phyloP scores from a whole-genome alignment of 2,797 vertebrate genomes.

The Pseudochirops corinnae region DNA sequence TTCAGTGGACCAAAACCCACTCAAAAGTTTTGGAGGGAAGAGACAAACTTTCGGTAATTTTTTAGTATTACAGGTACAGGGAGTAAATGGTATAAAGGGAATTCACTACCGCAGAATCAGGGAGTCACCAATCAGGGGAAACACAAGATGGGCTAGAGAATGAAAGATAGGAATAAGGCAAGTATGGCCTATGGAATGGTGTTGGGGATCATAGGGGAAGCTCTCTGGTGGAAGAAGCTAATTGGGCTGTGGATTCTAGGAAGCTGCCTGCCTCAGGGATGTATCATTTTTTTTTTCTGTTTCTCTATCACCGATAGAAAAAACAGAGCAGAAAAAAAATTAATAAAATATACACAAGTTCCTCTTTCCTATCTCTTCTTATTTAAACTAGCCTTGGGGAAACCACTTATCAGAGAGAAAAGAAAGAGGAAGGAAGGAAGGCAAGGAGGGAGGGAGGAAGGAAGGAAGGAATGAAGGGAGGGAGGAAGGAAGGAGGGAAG shows the following conservation, averaged over 20 bases:
- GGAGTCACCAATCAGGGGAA: not conserved
- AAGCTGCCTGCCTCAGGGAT: slow-evolving; percentile 25
- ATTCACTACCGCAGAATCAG: not conserved
- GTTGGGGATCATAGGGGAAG: not conserved
- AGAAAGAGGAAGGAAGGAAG: not conserved
- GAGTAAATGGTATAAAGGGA: not conserved
- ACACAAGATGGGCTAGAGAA: no score
- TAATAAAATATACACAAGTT: slow-evolving; percentile 5
- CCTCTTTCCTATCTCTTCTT: slow-evolving; percentile 25
- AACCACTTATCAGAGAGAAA: not conserved
- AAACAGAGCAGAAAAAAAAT: slow-evolving; percentile 49
- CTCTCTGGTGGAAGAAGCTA: not conserved
- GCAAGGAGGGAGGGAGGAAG: no score
- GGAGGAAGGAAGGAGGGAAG: no score
- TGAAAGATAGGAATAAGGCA: not conserved
- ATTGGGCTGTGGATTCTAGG: slow-evolving; percentile 43
- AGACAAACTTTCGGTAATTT: not conserved
- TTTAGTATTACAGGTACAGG: not conserved
- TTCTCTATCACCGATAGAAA: slow-evolving; percentile 17
- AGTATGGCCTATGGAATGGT: not conserved
- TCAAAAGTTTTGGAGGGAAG: not conserved
- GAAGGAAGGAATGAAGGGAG: no score
- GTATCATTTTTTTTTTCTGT: not conserved
- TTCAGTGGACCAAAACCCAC: not conserved
- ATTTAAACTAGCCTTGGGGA: not conserved